phyloP scores from a whole-genome alignment of 1,140 invertebrate genomes.

The Hypsibius dujardini region DNA sequence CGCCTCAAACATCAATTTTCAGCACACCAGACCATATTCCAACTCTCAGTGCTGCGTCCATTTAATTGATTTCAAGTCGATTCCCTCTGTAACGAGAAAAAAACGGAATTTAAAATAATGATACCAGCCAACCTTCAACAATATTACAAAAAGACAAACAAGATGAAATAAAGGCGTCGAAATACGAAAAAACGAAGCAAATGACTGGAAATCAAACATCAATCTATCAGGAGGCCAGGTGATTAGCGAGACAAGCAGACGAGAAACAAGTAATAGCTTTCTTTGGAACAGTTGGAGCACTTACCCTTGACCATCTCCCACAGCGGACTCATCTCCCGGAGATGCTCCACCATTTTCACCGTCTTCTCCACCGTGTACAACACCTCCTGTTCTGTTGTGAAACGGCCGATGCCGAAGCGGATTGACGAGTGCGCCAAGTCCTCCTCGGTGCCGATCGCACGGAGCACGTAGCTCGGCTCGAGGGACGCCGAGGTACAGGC shows the following conservation, averaged over 20 bases:
- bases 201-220: too few relatives aligned
- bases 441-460: slow-evolving; percentile 94
- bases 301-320: slow-evolving; percentile 88
- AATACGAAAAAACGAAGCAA: not conserved
- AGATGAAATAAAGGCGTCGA: too few relatives aligned
- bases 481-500: slow-evolving; percentile 95
- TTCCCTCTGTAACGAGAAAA: slow-evolving; percentile 47
- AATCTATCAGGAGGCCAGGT: too few relatives aligned
- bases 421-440: slow-evolving; percentile 98
- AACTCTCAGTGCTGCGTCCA: slow-evolving; percentile 95
- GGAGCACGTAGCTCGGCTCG: slow-evolving; percentile 91
- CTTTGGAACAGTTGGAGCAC: too few relatives aligned
- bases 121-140: too few relatives aligned
- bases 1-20: too few relatives aligned
- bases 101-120: not conserved
- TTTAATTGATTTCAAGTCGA: slow-evolving; percentile 89
- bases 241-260: too few relatives aligned
- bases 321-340: slow-evolving; percentile 91
- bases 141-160: too few relatives aligned
- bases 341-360: slow-evolving; percentile 66
- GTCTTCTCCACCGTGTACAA: slow-evolving; percentile 81
- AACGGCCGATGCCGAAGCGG: slow-evolving; percentile 90
- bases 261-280: too few relatives aligned
- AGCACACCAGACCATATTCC: too few relatives aligned
- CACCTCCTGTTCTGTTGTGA: slow-evolving; percentile 85